Conservation (phyloP, 2,113 vertebrate genomes). For the Rhynchopsitta pachyrhyncha region DNA sequence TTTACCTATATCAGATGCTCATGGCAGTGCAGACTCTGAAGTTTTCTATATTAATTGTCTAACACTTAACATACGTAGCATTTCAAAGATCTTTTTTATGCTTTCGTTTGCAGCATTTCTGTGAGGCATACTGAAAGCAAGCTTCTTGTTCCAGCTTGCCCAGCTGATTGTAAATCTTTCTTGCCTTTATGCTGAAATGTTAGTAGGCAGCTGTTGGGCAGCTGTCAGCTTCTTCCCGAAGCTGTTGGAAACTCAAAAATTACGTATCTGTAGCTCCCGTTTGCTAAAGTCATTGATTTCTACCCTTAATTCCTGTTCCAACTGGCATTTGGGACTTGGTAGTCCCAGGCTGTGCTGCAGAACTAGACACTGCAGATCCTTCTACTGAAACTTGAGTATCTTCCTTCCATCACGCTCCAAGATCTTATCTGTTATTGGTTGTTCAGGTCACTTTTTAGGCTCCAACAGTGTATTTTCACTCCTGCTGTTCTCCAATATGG, state of each 20-base stretch:
- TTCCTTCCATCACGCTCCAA: background rate
- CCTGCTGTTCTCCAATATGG: background rate
- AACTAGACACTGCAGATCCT: background rate
- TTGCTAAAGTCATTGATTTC: background rate
- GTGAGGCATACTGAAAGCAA: background rate
- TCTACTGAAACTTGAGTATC: background rate
- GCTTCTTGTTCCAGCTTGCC: background rate
- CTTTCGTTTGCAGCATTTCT: slow-evolving; percentile 34
- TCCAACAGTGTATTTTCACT: background rate
- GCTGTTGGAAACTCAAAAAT: slow-evolving; percentile 15
- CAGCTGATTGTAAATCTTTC: background rate
- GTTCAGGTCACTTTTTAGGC: background rate
- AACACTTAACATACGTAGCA: background rate
- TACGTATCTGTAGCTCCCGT: background rate
- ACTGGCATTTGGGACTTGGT: background rate
- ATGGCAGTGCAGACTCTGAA: background rate
- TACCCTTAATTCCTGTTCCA: slow-evolving; percentile 23
- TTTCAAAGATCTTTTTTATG: slow-evolving; percentile 10
- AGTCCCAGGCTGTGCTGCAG: background rate
- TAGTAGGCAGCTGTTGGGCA: background rate
- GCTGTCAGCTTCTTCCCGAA: background rate
- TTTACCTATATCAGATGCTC: background rate
- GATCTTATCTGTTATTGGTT: background rate
- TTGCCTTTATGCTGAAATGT: background rate
- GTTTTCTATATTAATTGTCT: slow-evolving; percentile 25